Evolutionary conservation across 2,888 invertebrate species (phyloP), one percentile per base, ranked within the genome.

Genomic region (Meghimatium bilineatum): DNA sequence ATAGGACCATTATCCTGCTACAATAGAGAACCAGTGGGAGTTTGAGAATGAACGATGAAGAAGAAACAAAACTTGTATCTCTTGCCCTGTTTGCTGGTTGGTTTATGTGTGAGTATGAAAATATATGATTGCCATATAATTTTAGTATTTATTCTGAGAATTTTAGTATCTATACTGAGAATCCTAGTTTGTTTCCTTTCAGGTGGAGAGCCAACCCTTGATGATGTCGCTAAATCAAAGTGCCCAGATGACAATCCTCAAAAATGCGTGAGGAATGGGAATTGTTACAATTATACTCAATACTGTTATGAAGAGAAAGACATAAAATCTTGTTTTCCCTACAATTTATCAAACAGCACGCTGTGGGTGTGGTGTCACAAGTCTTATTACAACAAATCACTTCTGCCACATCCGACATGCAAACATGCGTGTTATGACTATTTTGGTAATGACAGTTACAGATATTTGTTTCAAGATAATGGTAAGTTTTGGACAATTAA

Each of bases 261-360:
- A 32, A 75, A 75, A 75, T 75, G 75, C 12, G 6, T 75, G 56
- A 56, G 56, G 2, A 52, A 56, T 56, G 75, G 56, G 1, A 32
- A 1, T 0, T 75, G 75, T 56, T 75, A 75, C 34, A 10, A 34
- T 23, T 32, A 3, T 36, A 26, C 49, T 6, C 20, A 26, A 6
- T 75, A 34, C 75, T 75, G 75, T 26, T 26, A 26, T 26, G 2
- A 8, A 8, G 20, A 10, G 23, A 32, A 34, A 34, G 6, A 32
- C 17, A 56, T 75, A 1, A 20, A 32, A 5, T 34, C 75, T 23
- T 75, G 75, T 32, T 75, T 75, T 56, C 56, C 52, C 3, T 0
- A 74, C 29, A 1, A 23, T 49, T 3, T 2, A 6, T 44, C 36
- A 34, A 10, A 56, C 26, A 52, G 26, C 1, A 12, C 75, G 52